Percentiles rank a stretch among this genome's conserved stretches.
These are phyloP conservation scores for Dolichomitus sp. DNA, from an alignment of 2,888 invertebrate genomes.

Conservation along the genomic window DNA sequence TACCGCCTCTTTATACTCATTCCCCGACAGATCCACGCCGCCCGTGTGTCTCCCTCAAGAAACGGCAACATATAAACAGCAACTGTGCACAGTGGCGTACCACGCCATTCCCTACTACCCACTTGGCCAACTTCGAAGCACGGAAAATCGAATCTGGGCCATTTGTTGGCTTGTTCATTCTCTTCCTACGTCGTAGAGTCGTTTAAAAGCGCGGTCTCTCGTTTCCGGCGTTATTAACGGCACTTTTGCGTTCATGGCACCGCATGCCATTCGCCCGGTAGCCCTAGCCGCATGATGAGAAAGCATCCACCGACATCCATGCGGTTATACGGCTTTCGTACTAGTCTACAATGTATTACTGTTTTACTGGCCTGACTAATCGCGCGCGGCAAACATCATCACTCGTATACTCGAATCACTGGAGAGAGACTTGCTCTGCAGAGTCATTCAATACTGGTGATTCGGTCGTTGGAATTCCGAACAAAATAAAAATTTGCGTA, in stretches of 20 bases:
- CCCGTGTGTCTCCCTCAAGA: not conserved
- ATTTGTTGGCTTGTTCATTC: slow-evolving; percentile 29
- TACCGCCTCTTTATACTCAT: slow-evolving; percentile 15
- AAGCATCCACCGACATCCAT: slow-evolving; percentile 13
- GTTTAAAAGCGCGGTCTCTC: slow-evolving; percentile 9
- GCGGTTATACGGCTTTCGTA: not conserved
- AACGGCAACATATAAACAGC: slow-evolving; percentile 20
- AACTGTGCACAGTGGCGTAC: not conserved
- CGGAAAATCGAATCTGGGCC: slow-evolving; percentile 37
- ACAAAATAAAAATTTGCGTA: not conserved
- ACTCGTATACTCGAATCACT: slow-evolving; percentile 11
- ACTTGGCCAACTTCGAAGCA: not conserved
- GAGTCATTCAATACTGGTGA: not conserved
- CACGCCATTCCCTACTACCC: not conserved
- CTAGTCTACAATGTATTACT: not conserved
- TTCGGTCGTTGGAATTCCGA: not conserved
- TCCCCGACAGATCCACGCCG: not conserved
- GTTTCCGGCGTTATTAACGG: slow-evolving; percentile 49
- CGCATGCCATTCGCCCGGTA: slow-evolving; percentile 13
- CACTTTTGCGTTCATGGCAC: not conserved
- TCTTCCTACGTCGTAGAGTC: slow-evolving; percentile 5
- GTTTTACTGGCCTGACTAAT: not conserved
- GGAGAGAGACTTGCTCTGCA: not conserved
- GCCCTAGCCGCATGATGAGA: slow-evolving; percentile 17
- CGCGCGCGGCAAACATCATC: slow-evolving; percentile 5